Evolutionary conservation across 2,888 invertebrate genomes (phyloP).

Genomic region (Euclidia mi): DNA sequence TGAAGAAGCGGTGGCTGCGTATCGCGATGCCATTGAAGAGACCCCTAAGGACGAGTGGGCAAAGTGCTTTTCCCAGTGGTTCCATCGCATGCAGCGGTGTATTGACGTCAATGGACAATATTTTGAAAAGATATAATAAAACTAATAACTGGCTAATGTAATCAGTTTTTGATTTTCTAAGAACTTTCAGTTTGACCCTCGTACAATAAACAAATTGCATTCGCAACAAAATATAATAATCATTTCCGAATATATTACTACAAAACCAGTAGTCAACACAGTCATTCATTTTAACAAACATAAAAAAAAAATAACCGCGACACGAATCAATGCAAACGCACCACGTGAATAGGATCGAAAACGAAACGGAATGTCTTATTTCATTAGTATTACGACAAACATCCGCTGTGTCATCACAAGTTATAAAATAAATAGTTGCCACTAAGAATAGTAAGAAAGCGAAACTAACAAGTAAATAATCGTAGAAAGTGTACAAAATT

Average conservation of each 20-base stretch:
- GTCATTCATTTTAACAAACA: constrained; percentile 23
- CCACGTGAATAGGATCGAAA: constrained; percentile 31
- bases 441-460: constrained; percentile 81
- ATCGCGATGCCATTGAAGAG: too few species aligned
- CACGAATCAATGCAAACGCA: not conserved
- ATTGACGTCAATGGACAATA: too few species aligned
- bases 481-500: constrained; percentile 83
- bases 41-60: too few species aligned
- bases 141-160: too few species aligned
- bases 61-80: too few species aligned
- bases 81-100: too few species aligned
- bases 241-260: not conserved
- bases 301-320: constrained; percentile 2
- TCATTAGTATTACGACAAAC: constrained; percentile 43
- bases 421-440: constrained; percentile 70
- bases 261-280: not conserved
- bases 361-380: constrained; percentile 41
- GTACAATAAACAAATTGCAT: too few species aligned
- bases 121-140: too few species aligned
- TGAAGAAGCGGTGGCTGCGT: too few species aligned
- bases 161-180: too few species aligned
- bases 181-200: too few species aligned
- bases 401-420: constrained; percentile 66
- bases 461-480: constrained; percentile 81
- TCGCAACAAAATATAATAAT: too few species aligned